Conservation (phyloP, 2,113 vertebrate species). For the Xiphorhynchus elegans region DNA sequence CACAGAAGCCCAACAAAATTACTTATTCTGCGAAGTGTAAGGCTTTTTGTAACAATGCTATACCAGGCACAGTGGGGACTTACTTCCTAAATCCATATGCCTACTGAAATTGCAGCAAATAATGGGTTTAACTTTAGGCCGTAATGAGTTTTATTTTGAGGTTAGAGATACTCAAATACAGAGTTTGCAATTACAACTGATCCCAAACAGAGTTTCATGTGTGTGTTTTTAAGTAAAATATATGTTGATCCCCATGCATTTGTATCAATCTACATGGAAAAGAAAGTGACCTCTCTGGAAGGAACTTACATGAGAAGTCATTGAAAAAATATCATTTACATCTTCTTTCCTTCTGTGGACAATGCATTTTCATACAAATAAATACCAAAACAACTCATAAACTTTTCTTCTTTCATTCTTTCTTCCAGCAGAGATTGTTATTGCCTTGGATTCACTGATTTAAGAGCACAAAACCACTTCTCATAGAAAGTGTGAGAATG, state of each 20-base stretch:
- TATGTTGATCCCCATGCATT: fast-evolving
- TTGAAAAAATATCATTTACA: not conserved
- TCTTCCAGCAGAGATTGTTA: not conserved
- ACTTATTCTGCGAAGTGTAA: not conserved
- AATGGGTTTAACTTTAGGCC: not conserved
- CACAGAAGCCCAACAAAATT: not conserved
- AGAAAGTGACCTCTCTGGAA: not conserved
- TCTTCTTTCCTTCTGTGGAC: not conserved
- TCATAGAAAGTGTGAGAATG: not conserved
- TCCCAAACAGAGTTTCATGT: not conserved
- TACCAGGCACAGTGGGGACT: not conserved
- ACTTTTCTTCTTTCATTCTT: not conserved
- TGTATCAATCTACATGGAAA: not conserved
- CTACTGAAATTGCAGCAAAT: fast-evolving
- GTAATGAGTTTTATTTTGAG: not conserved
- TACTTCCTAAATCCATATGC: not conserved
- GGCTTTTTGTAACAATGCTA: not conserved
- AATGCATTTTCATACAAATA: fast-evolving
- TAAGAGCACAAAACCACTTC: not conserved
- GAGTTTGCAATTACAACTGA: not conserved
- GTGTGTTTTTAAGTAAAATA: not conserved
- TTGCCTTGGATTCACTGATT: not conserved
- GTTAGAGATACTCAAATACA: not conserved
- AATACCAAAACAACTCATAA: not conserved
- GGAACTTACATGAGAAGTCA: not conserved